Conservation (phyloP, 2,113 vertebrate species). For the Sprattus sprattus region DNA sequence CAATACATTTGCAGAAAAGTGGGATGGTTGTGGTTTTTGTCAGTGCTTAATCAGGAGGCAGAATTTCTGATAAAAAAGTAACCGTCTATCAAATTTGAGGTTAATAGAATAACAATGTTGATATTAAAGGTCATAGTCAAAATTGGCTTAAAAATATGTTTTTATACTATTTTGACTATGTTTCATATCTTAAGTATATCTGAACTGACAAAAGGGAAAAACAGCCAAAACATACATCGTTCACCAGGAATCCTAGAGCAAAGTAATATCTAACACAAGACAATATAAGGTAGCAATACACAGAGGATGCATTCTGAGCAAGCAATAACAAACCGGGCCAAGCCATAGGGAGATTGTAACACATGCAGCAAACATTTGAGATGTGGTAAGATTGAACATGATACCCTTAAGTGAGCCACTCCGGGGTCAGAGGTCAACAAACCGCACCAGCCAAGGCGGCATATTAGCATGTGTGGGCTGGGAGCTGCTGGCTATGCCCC, state of each 20-base stretch:
- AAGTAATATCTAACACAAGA: background rate
- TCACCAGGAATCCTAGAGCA: background rate
- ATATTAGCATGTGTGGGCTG: constrained; percentile 50
- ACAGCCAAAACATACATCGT: background rate
- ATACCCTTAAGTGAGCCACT: constrained; percentile 42
- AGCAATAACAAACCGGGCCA: constrained; percentile 23
- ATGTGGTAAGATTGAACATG: constrained; percentile 37
- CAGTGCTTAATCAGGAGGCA: background rate
- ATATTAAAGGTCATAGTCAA: background rate
- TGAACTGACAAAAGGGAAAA: background rate
- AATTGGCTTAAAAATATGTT: background rate
- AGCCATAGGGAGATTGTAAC: constrained; percentile 37
- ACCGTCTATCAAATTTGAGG: background rate
- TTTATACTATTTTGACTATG: background rate
- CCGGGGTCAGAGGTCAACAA: constrained; percentile 43
- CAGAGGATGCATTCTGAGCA: constrained; percentile 13
- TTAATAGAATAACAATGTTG: background rate
- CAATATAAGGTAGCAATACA: constrained; percentile 8
- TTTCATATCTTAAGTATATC: background rate
- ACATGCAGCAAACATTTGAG: constrained; percentile 36
- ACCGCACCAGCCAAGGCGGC: constrained; percentile 43
- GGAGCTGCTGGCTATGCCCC: constrained; percentile 40
- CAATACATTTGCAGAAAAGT: background rate
- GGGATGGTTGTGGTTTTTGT: background rate
- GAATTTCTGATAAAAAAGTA: background rate